Conservation (phyloP, 2,888 invertebrate genomes). For the Orthonevra nobilis region DNA sequence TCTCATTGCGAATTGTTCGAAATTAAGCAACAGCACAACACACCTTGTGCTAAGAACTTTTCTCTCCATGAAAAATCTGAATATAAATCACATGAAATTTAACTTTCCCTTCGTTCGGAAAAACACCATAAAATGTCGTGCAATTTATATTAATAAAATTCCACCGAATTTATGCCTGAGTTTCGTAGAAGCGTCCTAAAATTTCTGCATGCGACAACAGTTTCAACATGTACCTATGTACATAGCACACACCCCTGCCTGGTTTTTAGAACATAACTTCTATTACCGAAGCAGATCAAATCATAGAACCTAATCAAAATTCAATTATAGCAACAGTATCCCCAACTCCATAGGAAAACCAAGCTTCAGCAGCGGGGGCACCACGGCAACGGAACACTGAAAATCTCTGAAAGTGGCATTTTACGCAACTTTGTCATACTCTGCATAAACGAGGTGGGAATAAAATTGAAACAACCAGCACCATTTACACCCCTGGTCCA, state of each 20-base stretch:
- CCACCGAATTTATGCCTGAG: slow-evolving; percentile 39
- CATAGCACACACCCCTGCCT: background rate
- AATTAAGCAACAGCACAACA: too few relatives aligned
- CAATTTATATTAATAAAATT: slow-evolving; percentile 55
- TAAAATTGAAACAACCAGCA: slow-evolving; percentile 49
- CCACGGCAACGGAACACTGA: slow-evolving; percentile 17
- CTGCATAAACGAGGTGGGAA: slow-evolving; percentile 57
- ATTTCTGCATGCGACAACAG: slow-evolving; percentile 21
- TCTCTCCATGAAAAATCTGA: slow-evolving; percentile 10
- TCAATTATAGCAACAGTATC: slow-evolving; percentile 61
- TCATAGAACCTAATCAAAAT: slow-evolving; percentile 68
- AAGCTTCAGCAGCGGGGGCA: slow-evolving; percentile 1
- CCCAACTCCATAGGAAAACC: background rate
- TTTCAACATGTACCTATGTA: background rate
- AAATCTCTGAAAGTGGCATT: slow-evolving; percentile 64
- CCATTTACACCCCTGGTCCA: slow-evolving; percentile 32
- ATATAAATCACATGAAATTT: slow-evolving; percentile 58
- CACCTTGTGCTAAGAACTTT: slow-evolving; percentile 8
- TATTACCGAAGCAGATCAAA: slow-evolving; percentile 61
- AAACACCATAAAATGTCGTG: slow-evolving; percentile 43
- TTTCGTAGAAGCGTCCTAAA: slow-evolving; percentile 11
- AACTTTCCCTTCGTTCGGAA: slow-evolving; percentile 49
- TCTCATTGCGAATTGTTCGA: slow-evolving; percentile 1
- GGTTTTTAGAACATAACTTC: slow-evolving; percentile 20
- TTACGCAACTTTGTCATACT: slow-evolving; percentile 67